A percentile compares a stretch with the other conserved stretches of the same genome.
These are phyloP conservation scores for Coelopa pilipes DNA, from an alignment of 2,888 invertebrate genomes.

Conservation along the genomic window DNA sequence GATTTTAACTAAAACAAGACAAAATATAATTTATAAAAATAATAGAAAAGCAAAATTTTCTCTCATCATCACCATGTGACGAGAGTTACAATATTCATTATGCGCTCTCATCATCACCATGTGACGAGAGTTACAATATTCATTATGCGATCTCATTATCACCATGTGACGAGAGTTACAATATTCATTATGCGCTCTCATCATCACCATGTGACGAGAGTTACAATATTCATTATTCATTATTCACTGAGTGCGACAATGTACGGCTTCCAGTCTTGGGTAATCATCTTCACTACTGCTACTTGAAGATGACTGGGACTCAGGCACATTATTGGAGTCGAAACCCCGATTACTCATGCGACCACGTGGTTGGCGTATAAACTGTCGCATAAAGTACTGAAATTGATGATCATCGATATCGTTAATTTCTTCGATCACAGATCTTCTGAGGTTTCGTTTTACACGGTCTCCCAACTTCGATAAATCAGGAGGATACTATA, in stretches of 20 bases:
- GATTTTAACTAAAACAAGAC: conserved; percentile 12
- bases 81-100: too few species aligned
- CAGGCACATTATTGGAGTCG: conserved; percentile 22
- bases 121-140: too few species aligned
- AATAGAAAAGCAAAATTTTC: conserved; percentile 19
- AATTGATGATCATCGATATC: conserved; percentile 58
- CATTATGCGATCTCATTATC: not conserved
- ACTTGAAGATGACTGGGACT: conserved; percentile 13
- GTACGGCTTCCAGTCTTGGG: conserved; percentile 45
- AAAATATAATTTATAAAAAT: conserved; percentile 7
- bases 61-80: not conserved
- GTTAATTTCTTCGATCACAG: conserved; percentile 45
- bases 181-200: too few species aligned
- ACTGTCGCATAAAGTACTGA: conserved; percentile 60
- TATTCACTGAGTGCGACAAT: conserved; percentile 56
- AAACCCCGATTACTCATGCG: conserved; percentile 31
- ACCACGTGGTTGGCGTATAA: conserved; percentile 49
- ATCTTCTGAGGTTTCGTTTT: conserved; percentile 55
- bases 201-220: not conserved
- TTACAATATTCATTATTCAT: not conserved
- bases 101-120: too few species aligned
- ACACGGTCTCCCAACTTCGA: conserved; percentile 56
- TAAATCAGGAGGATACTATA: conserved; percentile 54
- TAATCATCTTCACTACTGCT: conserved; percentile 41
- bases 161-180: too few species aligned